These are phyloP conservation scores for Sycophaga agraensis DNA, from an alignment of 1,140 invertebrate species.

Conservation along the genomic window DNA sequence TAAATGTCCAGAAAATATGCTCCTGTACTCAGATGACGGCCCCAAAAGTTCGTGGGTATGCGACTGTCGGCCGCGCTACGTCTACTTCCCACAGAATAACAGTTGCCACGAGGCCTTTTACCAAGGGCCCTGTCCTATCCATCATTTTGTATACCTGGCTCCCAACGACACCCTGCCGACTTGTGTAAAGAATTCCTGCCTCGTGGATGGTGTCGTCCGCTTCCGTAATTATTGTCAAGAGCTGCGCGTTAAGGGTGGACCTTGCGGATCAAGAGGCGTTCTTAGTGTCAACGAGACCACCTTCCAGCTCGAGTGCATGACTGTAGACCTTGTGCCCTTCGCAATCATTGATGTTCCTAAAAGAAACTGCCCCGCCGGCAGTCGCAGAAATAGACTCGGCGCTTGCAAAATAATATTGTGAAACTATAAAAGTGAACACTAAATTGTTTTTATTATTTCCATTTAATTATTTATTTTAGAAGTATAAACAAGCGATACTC, in stretches of 20 bases:
- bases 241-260: conserved; percentile 48
- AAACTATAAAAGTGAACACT: too few relatives aligned
- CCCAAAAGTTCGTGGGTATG: conserved; percentile 66
- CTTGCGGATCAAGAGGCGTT: conserved; percentile 43
- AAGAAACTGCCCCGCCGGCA: conserved; percentile 42
- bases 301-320: conserved; percentile 42
- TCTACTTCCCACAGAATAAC: conserved; percentile 64
- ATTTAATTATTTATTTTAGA: conserved; percentile 4
- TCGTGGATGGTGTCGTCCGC: conserved; percentile 51
- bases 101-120: conserved; percentile 64
- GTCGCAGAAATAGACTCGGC: conserved; percentile 39
- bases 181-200: conserved; percentile 65
- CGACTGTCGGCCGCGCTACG: conserved; percentile 64
- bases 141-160: conserved; percentile 61
- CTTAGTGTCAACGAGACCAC: conserved; percentile 43
- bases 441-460: background rate
- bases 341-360: conserved; percentile 37
- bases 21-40: conserved; percentile 63
- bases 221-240: conserved; percentile 58
- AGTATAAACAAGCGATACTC: conserved; percentile 12
- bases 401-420: conserved; percentile 33
- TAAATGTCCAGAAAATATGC: conserved; percentile 62
- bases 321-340: conserved; percentile 31
- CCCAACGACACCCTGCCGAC: conserved; percentile 57
- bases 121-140: conserved; percentile 63